Percentiles rank a stretch among this genome's conserved stretches.
Evolutionary conservation across 2,888 invertebrate genomes (phyloP).

Genomic region (Neoitamus cyanurus): DNA sequence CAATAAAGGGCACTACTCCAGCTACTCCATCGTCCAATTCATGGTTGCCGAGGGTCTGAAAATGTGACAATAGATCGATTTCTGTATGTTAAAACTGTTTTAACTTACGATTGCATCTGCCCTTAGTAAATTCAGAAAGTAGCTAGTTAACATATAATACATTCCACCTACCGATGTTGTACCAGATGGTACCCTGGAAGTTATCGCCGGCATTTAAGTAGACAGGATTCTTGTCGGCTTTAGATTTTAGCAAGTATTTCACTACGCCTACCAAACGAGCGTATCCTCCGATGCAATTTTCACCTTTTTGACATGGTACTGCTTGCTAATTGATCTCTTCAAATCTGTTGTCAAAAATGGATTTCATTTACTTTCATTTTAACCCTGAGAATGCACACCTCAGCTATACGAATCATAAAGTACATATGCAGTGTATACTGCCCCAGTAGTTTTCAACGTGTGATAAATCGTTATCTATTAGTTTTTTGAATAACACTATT

Average conservation of each 20-base stretch:
- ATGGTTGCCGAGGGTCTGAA: constrained; percentile 85
- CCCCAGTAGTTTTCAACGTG: too few relatives aligned
- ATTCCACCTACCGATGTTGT: constrained; percentile 78
- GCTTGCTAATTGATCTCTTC: constrained; percentile 71
- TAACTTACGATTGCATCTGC: constrained; percentile 80
- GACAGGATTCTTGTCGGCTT: constrained; percentile 69
- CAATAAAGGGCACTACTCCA: constrained; percentile 78
- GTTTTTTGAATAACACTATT: too few relatives aligned
- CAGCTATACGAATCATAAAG: too few relatives aligned
- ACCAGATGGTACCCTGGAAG: constrained; percentile 89
- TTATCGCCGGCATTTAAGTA: constrained; percentile 86
- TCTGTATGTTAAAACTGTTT: background rate
- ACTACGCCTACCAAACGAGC: constrained; percentile 74
- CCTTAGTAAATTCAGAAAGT: constrained; percentile 79
- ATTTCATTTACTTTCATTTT: too few relatives aligned
- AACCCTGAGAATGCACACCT: too few relatives aligned
- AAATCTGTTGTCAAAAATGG: constrained; percentile 67
- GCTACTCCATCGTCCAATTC: constrained; percentile 84
- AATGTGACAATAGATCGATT: constrained; percentile 44
- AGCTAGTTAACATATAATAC: constrained; percentile 77
- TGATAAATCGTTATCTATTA: too few relatives aligned
- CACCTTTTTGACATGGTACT: constrained; percentile 69
- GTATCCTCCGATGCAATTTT: constrained; percentile 76
- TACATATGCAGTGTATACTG: too few relatives aligned
- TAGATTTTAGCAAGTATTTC: constrained; percentile 64